Base-by-base conservation (phyloP, 2,113 vertebrate genomes). In the Oreotragus oreotragus region DNA sequence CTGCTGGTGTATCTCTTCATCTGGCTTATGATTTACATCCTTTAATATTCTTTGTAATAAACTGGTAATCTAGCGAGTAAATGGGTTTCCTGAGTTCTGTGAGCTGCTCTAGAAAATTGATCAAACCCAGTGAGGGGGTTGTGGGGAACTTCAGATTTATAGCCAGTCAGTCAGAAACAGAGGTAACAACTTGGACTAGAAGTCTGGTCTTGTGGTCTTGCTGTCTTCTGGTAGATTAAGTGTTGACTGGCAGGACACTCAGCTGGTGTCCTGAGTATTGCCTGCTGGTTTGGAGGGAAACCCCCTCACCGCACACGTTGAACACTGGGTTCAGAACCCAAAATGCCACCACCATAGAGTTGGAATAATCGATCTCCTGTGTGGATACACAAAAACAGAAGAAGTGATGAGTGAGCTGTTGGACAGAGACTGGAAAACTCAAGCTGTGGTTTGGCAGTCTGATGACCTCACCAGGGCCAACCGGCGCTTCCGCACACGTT, bases 41-140 rank as follows among this genome's bases (percentile, higher is more conserved):
- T 87, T 64, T 49, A 86, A 47, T 86, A 86, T 49, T 33, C 84
- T 64, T 64, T 64, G 13, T 49, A 49, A 64, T n/a, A 64, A 87
- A 64, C 30, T 1, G 2, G 30, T 87, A 49, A 87, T n/a, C 43
- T n/a, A 64, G 84, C n/a, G 45, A 64, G 58, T 27, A n/a, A 47
- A 49, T 64, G 19, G 19, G 84, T 27, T 64, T n/a, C 21, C 84
- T 87, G 84, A 87, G 58, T 36, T 87, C 43, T 49, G 60, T n/a
- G 21, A 64, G 84, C 43, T 30, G 28, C 19, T 86, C 28, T 13
- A 62, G 84, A 30, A 87, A 87, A 47, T 62, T 62, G 45, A 47
- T 86, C 47, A 60, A 86, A 16, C 58, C 43, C 19, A 87, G 11
- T 30, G 11, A 47, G 12, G 43, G 21, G 30, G 12, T 25, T 62